phyloP scores from a whole-genome alignment of 2,797 vertebrate species.

The Coregonus sp. region DNA sequence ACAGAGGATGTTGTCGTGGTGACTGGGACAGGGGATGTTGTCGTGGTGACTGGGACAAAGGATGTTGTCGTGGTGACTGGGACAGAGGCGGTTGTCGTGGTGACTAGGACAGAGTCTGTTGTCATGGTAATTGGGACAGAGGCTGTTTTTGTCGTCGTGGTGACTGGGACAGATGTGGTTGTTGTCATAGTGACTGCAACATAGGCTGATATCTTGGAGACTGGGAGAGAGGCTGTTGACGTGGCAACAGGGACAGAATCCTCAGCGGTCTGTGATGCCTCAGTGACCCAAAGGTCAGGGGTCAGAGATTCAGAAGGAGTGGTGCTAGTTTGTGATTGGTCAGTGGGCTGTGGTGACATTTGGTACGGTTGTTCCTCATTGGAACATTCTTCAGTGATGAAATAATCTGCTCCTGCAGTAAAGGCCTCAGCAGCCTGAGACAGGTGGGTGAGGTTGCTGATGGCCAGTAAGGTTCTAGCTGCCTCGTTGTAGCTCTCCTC shows the following conservation, averaged over 20 bases:
- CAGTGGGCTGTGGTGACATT: slow-evolving; percentile 20
- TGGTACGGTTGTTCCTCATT: slow-evolving; percentile 32
- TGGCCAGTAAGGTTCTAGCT: slow-evolving; percentile 89
- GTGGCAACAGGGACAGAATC: slow-evolving; percentile 5
- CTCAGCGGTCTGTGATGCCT: slow-evolving; percentile 4
- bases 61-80: neutral
- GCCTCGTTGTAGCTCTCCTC: slow-evolving; percentile 88
- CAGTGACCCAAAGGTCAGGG: slow-evolving; percentile 11
- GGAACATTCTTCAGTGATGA: slow-evolving; percentile 30
- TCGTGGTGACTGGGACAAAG: too few species aligned
- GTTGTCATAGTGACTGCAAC: neutral
- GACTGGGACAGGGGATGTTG: too few species aligned
- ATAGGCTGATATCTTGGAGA: too few species aligned
- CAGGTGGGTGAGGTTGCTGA: slow-evolving; percentile 78
- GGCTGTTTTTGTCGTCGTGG: neutral
- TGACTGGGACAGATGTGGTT: neutral
- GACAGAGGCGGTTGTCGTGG: neutral
- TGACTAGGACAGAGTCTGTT: neutral
- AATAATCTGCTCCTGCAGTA: slow-evolving; percentile 18
- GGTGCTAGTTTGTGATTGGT: slow-evolving; percentile 19
- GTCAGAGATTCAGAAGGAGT: neutral
- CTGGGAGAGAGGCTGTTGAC: neutral
- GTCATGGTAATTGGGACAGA: neutral
- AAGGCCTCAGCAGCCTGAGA: slow-evolving; percentile 34
- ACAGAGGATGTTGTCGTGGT: too few species aligned